Conservation (phyloP, 2,113 vertebrate genomes). For the Sphaerodactylus townsendi region DNA sequence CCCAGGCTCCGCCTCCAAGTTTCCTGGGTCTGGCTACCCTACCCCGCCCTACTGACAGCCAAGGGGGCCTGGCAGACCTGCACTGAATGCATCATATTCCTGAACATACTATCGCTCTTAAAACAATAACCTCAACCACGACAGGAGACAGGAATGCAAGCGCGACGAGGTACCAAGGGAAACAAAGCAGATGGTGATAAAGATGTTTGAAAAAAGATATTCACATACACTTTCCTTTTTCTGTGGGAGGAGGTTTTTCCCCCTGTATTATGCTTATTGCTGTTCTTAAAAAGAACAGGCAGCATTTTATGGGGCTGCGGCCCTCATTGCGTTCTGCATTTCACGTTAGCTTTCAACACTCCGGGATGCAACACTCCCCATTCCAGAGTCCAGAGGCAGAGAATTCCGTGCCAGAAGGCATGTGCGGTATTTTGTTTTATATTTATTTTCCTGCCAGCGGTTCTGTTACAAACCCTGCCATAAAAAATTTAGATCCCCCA, state of each 20-base stretch:
- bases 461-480: slow-evolving; percentile 28
- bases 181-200: not conserved
- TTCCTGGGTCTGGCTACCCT: no score
- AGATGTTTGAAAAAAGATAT: not conserved
- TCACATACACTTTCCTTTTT: not conserved
- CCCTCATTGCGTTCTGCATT: not conserved
- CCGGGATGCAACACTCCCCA: not conserved
- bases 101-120: not conserved
- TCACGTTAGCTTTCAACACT: not conserved
- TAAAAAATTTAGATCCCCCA: slow-evolving; percentile 43
- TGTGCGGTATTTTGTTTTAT: slow-evolving; percentile 29
- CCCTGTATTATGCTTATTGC: not conserved
- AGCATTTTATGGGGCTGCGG: not conserved
- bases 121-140: not conserved
- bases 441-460: not conserved
- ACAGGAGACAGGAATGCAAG: not conserved
- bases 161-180: not conserved
- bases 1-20: no score
- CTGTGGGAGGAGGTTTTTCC: no score
- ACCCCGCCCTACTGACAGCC: no score
- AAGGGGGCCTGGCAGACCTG: no score
- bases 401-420: slow-evolving; percentile 16
- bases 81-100: not conserved
- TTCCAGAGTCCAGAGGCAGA: not conserved
- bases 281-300: not conserved